Evolutionary conservation across 2,888 invertebrate species (phyloP), one percentile per base, ranked within the genome.

Genomic region (Caenorhabditis wallacei): DNA sequence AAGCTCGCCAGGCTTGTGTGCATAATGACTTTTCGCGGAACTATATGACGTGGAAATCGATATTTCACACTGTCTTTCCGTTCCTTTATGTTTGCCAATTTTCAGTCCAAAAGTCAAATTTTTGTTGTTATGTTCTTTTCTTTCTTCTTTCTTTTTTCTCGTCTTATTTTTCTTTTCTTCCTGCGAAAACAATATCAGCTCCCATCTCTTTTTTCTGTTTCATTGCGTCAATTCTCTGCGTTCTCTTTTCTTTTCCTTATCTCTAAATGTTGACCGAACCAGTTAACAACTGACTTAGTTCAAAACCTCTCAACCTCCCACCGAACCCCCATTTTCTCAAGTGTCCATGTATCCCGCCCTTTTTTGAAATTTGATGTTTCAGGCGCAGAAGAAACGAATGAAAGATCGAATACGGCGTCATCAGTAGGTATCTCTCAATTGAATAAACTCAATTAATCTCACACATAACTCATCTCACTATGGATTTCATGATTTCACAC

Each of bases 401-500:
- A 71, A 54, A 76, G 76, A 71, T 82, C 82, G 82, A 82, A 82
- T 82, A 81, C 59, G 59, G 70, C 57, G 64, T 57, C 54, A 63
- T 18, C 46, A 48, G 24, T 64, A 57, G 66, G 37, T 30, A 66
- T 66, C 53, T 66, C 53, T 35, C 24, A 66, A 5, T 53, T 37
- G 53, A 64, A 56, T 56, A 74, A n/a, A 26, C 51, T 70, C 56
- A 43, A 20, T 61, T 37, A 13, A 78, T 48, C 63, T 16, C 43
- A 54, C 16, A 24, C 35, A 56, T 43, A 61, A 46, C 48, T 61
- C 11, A 69, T 48, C 51, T 70, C 30, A 72, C 13, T 20, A 89
- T 89, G 89, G 89, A 89, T 71, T 89, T 89, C 53, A 89, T 89
- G 89, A 86, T 88, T 70, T 89, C 89, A 61, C 83, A 89, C 68